A percentile compares a stretch with the other conserved stretches of the same genome.
These are phyloP conservation scores for Drosophila navojoa DNA, from an alignment of 1,140 invertebrate genomes.

Conservation along the genomic window DNA sequence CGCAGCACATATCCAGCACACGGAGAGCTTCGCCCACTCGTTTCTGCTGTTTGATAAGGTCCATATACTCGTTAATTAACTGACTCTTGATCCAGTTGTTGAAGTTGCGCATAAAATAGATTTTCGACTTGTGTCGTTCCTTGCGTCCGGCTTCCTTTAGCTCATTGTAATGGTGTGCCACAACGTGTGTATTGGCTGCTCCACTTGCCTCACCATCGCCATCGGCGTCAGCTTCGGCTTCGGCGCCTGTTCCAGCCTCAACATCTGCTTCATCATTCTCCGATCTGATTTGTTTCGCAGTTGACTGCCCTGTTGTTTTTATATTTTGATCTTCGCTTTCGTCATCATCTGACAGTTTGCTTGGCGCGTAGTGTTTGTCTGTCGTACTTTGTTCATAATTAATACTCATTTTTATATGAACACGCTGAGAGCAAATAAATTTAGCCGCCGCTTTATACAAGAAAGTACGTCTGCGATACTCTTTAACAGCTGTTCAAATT, in stretches of 20 bases:
- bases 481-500: slow-evolving; percentile 28
- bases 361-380: slow-evolving; percentile 40
- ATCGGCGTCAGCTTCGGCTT: slow-evolving; percentile 6
- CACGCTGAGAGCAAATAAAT: slow-evolving; percentile 10
- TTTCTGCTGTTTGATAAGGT: slow-evolving; percentile 87
- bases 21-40: slow-evolving; percentile 86
- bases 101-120: slow-evolving; percentile 97
- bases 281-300: slow-evolving; percentile 6
- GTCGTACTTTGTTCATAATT: slow-evolving; percentile 57
- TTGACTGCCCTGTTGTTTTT: slow-evolving; percentile 8
- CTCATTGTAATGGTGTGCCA: slow-evolving; percentile 94
- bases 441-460: slow-evolving; percentile 21
- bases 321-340: slow-evolving; percentile 39
- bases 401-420: slow-evolving; percentile 48
- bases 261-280: slow-evolving; percentile 1
- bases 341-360: slow-evolving; percentile 61
- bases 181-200: slow-evolving; percentile 86
- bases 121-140: slow-evolving; percentile 92
- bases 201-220: slow-evolving; percentile 1
- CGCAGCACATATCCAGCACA: slow-evolving; percentile 92
- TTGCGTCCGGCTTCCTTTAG: slow-evolving; percentile 92
- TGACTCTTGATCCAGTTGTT: slow-evolving; percentile 99
- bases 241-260: background rate
- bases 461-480: slow-evolving; percentile 23
- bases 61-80: slow-evolving; percentile 91